Evolutionary conservation across 2,888 invertebrate species (phyloP), one percentile per base, ranked within the genome.

Genomic region (Sympetrum striolatum): DNA sequence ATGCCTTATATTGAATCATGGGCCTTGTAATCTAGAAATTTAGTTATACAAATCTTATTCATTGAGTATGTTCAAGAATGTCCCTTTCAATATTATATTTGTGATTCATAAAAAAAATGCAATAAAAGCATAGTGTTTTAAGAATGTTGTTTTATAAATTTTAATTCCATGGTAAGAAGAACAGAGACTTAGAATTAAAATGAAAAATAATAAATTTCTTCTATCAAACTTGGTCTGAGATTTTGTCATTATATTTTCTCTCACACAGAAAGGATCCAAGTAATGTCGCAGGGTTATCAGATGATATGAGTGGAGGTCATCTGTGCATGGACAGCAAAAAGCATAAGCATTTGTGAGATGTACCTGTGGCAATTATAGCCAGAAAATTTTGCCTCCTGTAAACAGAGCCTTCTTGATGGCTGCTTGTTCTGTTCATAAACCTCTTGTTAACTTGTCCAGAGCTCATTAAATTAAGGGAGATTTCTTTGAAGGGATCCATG

Each of bases 251-350:
- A 12, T 58, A n/a, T 91, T 18, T 35, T 39, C 35, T 81, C 81
- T 31, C 35, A 81, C 81, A 31, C 90, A 90, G 90, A 80, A 90
- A 86, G 86, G 82, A 91, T 64, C 80, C 90, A 90, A 90, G 90
- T 79, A 90, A 90, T 90, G 91, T 73, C 82, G 82, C 82, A 86
- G 91, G 82, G n/a, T 82, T 90, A 39, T 90, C 90, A 80, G 91
- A 91, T 81, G 90, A 91, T 81, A 81, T 81, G 39, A 80, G 91
- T 90, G 80, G 82, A 80, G 53, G 18, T 73, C 90, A 90, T 73
- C 91, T 86, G 79, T 53, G 37, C 80, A 91, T 58, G 86, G 86
- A 86, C 86, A 86, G 86, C 86, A 86, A 86, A 86, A 86, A 86
- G 64, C 86, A 86, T 60, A 86, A 86, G 64, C 86, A 86, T 64